Evolutionary conservation across 2,797 vertebrate genomes (phyloP), one percentile per base, ranked within the genome.

Genomic region (Merluccius polli): DNA sequence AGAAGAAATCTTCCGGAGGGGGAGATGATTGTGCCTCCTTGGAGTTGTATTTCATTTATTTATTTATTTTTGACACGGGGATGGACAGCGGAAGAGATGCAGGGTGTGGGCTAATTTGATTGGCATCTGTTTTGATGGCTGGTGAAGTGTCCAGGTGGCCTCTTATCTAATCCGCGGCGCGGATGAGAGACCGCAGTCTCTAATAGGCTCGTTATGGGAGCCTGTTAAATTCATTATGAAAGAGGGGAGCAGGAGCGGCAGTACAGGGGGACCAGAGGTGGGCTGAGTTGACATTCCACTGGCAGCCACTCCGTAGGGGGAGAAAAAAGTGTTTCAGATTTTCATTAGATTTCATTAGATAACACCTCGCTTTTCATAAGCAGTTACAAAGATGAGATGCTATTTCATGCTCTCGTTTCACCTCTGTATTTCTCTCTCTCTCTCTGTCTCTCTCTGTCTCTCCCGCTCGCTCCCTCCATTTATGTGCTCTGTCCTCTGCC

Each of bases 81-180:
- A 78, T 82, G 79, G 35, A 80, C 87, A 90, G 88, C 76, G 73
- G 29, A 44, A 82, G 79, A 83, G 79, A 75, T 75, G 73, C 73
- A 73, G 88, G 87, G 83, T 85, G 76, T 52, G 11, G 32, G 79
- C 79, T 92, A 88, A 92, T 91, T 86, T 92, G 88, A 92, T 90
- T 91, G 91, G 87, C 90, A 84, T 90, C 83, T 88, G 81, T 87
- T 88, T 84, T 88, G 92, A 92, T 88, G 86, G 84, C 82, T 86
- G 87, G 84, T 92, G 88, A 92, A 92, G 89, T 90, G 90, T 91
- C 89, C 90, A 92, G 90, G 90, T 92, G 89, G 87, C 88, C 88
- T 89, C 88, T 90, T 89, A 90, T 90, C 89, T 89, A 89, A 91
- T 90, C 88, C 85, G 88, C 87, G 80, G 82, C 88, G 82, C 80